phyloP scores from a whole-genome alignment of 2,113 vertebrate species.

The Lycaon pictus region DNA sequence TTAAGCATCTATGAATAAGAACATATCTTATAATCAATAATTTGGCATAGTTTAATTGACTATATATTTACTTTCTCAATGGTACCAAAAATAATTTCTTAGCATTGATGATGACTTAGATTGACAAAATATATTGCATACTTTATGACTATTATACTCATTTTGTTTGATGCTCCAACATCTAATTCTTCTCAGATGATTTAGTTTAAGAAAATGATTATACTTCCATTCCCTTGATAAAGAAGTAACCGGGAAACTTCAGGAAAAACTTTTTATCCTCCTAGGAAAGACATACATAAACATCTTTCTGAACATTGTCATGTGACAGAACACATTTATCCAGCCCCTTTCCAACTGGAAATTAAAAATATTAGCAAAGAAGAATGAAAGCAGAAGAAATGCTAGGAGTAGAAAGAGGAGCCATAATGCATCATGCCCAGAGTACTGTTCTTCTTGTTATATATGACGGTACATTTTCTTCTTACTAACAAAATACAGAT shows the following conservation, averaged over 20 bases:
- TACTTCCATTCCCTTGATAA: background rate
- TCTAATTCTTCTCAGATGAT: slow-evolving; percentile 8
- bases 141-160: slow-evolving; percentile 16
- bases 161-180: slow-evolving; percentile 11
- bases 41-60: slow-evolving; percentile 22
- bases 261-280: background rate
- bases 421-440: too few species aligned
- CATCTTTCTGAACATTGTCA: background rate
- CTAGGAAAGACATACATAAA: background rate
- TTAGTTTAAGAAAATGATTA: slow-evolving; percentile 2
- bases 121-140: background rate
- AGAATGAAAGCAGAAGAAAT: background rate
- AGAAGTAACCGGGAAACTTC: background rate
- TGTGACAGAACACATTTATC: background rate
- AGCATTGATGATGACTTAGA: slow-evolving; percentile 23
- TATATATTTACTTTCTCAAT: slow-evolving; percentile 37
- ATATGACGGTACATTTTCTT: background rate
- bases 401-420: background rate
- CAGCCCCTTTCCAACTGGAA: background rate
- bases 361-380: background rate
- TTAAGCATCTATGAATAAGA: slow-evolving; percentile 20
- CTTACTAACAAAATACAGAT: background rate
- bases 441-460: background rate
- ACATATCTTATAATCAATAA: background rate
- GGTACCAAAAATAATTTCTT: slow-evolving; percentile 45